Evolutionary conservation across 1,140 invertebrate species (phyloP), one percentile per base, ranked within the genome.

Genomic region (Aphis craccivora): DNA sequence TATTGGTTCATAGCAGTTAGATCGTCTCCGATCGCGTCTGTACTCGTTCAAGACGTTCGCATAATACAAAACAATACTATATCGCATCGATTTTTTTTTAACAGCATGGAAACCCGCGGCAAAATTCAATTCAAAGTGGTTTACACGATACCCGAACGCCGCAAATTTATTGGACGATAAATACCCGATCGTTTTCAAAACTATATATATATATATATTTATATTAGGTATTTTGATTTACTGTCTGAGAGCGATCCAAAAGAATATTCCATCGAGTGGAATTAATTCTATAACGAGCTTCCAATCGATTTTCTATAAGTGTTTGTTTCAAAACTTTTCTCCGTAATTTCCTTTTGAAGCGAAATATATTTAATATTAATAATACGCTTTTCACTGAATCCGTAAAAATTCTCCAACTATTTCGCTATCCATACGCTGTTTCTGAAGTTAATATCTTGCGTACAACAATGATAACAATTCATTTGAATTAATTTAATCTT

Each of bases 201-300:
- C 45, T n/a, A 9, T n/a, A 7, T 76, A n/a, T n/a, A n/a, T n/a
- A n/a, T 60, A 60, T 25, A 11, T 60, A 67, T 48, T n/a, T 67
- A 67, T 30, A 76, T 30, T 60, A 11, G 5, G 48, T 51, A 51
- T 76, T 67, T 67, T 88, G n/a, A 88, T 88, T 51, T 88, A 88
- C 45, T 22, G 18, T 88, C 86, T 88, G 45, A 51, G n/a, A 23
- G 30, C 30, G 7, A 51, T 88, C 48, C 45, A 88, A 88, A 88
- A 53, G 51, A 88, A 51, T 88, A 53, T 88, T 51, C 86, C 45
- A 48, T 88, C 86, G 86, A 22, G 11, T n/a, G 45, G 45, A 88
- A 88, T n/a, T 51, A 51, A 88, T n/a, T 51, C 45, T 9, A 35
- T 88, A 88, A 88, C 86, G 14, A 88, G 45, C 37, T 88, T 88